A percentile compares a stretch with the other conserved stretches of the same genome.
Conservation (phyloP, 1,140 invertebrate genomes). For the Anastrepha ludens region DNA sequence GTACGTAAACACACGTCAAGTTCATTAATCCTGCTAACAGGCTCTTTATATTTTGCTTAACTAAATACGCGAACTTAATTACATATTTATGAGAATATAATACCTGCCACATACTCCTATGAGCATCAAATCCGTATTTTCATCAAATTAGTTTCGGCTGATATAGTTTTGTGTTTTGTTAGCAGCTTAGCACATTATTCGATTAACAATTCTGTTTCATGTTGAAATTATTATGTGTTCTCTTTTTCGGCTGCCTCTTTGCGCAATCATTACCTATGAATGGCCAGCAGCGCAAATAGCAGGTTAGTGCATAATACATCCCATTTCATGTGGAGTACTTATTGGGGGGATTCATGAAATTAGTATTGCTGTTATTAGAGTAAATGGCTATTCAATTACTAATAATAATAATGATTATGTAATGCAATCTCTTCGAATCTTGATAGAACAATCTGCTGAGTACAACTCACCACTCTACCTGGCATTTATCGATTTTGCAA, state of each 20-base stretch:
- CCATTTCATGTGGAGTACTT: background rate
- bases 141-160: background rate
- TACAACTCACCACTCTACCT: too few species aligned
- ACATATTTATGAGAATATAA: too few species aligned
- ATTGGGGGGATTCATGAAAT: background rate
- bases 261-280: background rate
- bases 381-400: conserved; percentile 12
- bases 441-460: too few species aligned
- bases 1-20: too few species aligned
- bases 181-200: conserved; percentile 5
- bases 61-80: too few species aligned
- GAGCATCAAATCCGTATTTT: background rate
- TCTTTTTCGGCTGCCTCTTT: background rate
- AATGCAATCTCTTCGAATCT: too few species aligned
- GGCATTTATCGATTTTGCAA: too few species aligned
- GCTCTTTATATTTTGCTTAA: too few species aligned
- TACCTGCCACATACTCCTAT: background rate
- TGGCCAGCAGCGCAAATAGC: background rate
- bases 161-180: background rate
- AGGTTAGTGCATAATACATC: background rate
- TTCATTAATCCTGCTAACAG: too few species aligned
- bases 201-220: conserved; percentile 4
- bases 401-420: conserved; percentile 20
- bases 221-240: background rate
- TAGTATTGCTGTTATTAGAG: background rate